Base-by-base conservation (phyloP, 2,888 invertebrate species). In the Apotomis turbidana region DNA sequence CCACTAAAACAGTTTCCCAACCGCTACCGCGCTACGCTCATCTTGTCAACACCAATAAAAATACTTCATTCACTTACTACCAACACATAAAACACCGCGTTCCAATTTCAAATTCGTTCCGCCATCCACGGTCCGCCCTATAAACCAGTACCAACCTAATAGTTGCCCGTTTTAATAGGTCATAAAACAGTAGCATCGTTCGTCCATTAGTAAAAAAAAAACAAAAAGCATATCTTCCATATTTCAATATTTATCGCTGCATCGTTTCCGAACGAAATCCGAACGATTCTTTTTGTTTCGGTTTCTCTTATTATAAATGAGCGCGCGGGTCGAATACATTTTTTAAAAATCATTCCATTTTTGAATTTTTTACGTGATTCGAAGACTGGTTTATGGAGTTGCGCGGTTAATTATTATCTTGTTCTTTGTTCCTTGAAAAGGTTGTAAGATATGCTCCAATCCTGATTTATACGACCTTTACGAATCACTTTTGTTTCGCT, bases 211-310 rank as follows among this genome's bases (percentile, higher is more conserved):
- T 54, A 51, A 73, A 72, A 66, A 66, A 81, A 76, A 82, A 87
- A 86, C 80, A 88, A 86, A 89, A 89, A 85, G 82, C 86, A 85
- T 82, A 89, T 90, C 90, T 88, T 89, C 90, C 90, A 91, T 91
- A 93, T 90, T 92, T 91, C 90, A 93, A 91, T 90, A 92, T 92
- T 93, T 93, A 93, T 92, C 92, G 87, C 89, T 78, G 82, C 88
- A 93, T 91, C 91, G 87, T 92, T 91, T 93, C 87, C 88, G 89
- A 90, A 90, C 89, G 87, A 91, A 91, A 91, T 87, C 86, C 87
- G 83, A 88, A 89, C 77, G 76, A 71, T 76, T 77, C 80, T 78
- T 80, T 77, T 78, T 76, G 78, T 77, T 83, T 83, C 81, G 80
- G 79, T 81, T 85, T 83, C 83, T 84, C 82, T 86, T 91, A 88